These are phyloP conservation scores for Crotalus tigris DNA, from an alignment of 2,113 vertebrate species.

Conservation along the genomic window DNA sequence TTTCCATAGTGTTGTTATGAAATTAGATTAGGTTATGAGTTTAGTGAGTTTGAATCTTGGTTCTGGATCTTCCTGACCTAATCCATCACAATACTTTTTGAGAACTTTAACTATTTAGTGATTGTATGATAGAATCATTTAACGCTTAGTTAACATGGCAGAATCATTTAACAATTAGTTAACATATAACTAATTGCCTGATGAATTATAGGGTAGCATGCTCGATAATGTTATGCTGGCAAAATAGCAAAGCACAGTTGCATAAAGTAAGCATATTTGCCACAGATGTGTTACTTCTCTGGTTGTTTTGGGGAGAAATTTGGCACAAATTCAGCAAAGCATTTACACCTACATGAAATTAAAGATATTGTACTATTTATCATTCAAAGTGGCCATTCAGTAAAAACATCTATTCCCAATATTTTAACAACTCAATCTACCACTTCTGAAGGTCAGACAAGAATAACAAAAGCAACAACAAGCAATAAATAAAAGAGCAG, in stretches of 20 bases:
- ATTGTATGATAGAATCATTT: neutral
- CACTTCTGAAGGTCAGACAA: neutral
- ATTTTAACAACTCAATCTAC: neutral
- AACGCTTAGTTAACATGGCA: slow-evolving; percentile 6
- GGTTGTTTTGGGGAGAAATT: neutral
- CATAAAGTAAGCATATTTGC: slow-evolving; percentile 3
- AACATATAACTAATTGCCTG: slow-evolving; percentile 3
- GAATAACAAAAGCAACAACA: neutral
- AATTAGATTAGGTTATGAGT: neutral
- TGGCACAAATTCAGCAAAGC: neutral
- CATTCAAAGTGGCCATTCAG: neutral
- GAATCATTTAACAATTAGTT: neutral
- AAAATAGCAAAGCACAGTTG: neutral
- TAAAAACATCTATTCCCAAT: neutral
- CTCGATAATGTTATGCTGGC: neutral
- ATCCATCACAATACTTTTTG: neutral
- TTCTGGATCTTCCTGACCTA: neutral
- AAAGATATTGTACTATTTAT: neutral
- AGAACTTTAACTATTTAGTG: neutral
- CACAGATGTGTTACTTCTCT: neutral
- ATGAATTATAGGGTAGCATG: neutral
- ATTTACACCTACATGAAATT: neutral
- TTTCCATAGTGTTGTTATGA: neutral
- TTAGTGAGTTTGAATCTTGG: neutral
- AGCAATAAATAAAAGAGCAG: neutral